Conservation (phyloP, 2,797 vertebrate species). For the Amblyopsis hoosieri region DNA sequence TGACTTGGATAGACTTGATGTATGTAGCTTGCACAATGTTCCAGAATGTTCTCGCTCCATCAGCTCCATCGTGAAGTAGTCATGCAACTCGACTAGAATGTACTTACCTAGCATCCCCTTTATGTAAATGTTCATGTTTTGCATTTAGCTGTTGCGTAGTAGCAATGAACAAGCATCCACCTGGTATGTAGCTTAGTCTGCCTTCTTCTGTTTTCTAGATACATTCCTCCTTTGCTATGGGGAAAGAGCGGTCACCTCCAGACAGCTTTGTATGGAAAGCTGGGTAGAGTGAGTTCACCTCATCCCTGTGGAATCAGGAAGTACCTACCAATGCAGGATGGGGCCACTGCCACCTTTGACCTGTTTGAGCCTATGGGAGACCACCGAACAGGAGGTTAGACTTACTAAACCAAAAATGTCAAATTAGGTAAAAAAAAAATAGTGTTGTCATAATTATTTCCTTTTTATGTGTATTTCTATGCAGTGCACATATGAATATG, state of each 20-base stretch:
- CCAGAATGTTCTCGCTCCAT: too few species aligned
- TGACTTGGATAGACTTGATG: too few species aligned
- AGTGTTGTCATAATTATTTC: background rate
- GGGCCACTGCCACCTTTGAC: slow-evolving; percentile 96
- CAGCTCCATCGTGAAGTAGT: too few species aligned
- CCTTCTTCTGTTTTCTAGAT: slow-evolving; percentile 73
- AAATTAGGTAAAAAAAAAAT: background rate
- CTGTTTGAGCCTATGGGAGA: slow-evolving; percentile 90
- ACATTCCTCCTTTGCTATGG: slow-evolving; percentile 96
- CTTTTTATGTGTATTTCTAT: background rate
- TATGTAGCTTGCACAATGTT: too few species aligned
- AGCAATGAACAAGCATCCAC: too few species aligned
- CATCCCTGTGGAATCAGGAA: slow-evolving; percentile 89
- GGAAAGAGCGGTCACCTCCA: slow-evolving; percentile 98
- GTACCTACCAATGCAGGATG: slow-evolving; percentile 94
- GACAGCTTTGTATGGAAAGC: slow-evolving; percentile 95
- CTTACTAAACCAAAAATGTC: background rate
- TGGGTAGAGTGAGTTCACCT: slow-evolving; percentile 91
- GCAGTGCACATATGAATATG: slow-evolving; percentile 15
- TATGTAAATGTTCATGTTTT: too few species aligned
- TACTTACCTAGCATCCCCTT: too few species aligned
- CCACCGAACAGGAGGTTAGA: slow-evolving; percentile 89
- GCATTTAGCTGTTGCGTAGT: too few species aligned
- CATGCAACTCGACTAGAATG: too few species aligned
- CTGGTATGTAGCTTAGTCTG: too few species aligned